Evolutionary conservation across 2,797 vertebrate species (phyloP).

Genomic region (Balearica regulorum): DNA sequence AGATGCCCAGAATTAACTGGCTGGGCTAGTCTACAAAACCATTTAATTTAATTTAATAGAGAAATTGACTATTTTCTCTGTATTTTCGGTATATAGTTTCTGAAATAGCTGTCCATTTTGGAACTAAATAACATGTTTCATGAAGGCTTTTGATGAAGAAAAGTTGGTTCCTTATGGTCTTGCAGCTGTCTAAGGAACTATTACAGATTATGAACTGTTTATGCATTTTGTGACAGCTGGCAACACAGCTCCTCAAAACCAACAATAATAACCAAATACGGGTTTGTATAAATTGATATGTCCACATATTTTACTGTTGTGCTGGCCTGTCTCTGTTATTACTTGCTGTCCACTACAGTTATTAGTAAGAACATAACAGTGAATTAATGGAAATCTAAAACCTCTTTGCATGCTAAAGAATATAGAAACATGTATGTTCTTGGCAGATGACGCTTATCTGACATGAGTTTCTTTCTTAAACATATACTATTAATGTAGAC

Average conservation of each 20-base stretch:
- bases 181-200: neutral
- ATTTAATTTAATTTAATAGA: neutral
- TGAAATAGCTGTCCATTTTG: neutral
- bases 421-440: neutral
- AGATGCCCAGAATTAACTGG: neutral
- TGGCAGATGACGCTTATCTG: neutral
- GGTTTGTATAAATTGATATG: neutral
- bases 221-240: constrained; percentile 33
- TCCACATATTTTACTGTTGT: neutral
- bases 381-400: neutral
- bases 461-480: neutral
- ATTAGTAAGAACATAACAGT: neutral
- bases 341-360: neutral
- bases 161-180: neutral
- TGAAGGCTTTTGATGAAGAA: neutral
- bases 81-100: neutral
- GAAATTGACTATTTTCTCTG: neutral
- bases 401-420: neutral
- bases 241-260: neutral
- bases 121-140: neutral
- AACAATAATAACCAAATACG: constrained; percentile 2
- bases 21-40: neutral
- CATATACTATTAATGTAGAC: neutral
- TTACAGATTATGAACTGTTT: constrained; percentile 26
- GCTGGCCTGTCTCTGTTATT: neutral